These are phyloP conservation scores for Heterotis niloticus DNA, from an alignment of 2,113 vertebrate species.

Conservation along the genomic window DNA sequence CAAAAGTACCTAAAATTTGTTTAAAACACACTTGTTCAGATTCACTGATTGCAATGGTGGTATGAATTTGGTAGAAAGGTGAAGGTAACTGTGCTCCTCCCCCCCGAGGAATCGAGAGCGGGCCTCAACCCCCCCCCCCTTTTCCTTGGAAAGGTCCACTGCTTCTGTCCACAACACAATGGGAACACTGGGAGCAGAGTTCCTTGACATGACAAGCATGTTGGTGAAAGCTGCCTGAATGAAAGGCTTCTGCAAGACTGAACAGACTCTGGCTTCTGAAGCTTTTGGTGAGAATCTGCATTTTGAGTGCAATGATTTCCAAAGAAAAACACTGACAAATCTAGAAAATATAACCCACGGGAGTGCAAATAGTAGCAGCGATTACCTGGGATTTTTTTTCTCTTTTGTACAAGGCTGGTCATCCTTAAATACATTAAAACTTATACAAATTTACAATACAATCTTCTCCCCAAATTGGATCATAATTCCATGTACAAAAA, in stretches of 20 bases:
- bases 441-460: conserved; percentile 78
- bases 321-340: conserved; percentile 66
- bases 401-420: conserved; percentile 64
- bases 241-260: not conserved
- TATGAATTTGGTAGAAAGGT: conserved; percentile 68
- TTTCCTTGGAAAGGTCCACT: not conserved
- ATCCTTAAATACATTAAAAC: conserved; percentile 60
- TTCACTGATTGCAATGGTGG: conserved; percentile 76
- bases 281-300: not conserved
- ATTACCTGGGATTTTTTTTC: conserved; percentile 69
- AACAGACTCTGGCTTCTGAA: not conserved
- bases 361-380: conserved; percentile 79
- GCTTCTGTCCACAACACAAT: not conserved
- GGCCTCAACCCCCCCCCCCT: not conserved
- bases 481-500: conserved; percentile 66
- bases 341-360: conserved; percentile 61
- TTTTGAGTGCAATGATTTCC: conserved; percentile 55
- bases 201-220: not conserved
- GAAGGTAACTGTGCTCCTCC: conserved; percentile 67
- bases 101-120: not conserved
- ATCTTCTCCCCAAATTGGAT: conserved; percentile 56
- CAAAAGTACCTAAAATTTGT: conserved; percentile 72
- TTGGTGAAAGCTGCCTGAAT: conserved; percentile 12
- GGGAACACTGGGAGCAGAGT: not conserved
- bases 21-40: conserved; percentile 69